Evolutionary conservation across 2,797 vertebrate species (phyloP).

Genomic region (Platalea minor): DNA sequence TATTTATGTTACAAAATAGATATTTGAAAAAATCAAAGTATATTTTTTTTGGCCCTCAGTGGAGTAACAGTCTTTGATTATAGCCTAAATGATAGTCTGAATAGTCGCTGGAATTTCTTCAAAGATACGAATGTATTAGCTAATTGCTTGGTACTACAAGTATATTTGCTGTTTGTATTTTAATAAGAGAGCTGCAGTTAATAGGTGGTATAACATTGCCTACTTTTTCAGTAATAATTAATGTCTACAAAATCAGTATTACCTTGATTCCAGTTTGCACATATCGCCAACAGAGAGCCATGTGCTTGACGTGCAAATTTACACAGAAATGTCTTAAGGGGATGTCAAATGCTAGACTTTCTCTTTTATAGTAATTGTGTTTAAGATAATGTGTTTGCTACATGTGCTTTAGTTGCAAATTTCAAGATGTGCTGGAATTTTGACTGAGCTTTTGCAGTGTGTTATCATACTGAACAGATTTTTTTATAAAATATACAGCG

Average conservation of each 20-base stretch:
- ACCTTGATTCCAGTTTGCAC: conserved; percentile 9
- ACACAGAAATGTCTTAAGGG: neutral
- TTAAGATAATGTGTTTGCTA: neutral
- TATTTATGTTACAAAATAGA: neutral
- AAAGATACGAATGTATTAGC: neutral
- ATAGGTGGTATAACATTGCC: neutral
- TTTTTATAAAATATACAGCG: neutral
- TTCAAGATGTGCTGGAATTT: neutral
- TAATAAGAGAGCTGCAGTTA: neutral
- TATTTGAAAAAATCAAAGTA: neutral
- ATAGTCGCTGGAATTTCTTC: neutral
- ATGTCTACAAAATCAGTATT: neutral
- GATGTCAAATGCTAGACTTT: neutral
- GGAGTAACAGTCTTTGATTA: neutral
- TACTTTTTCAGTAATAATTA: neutral
- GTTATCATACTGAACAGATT: neutral
- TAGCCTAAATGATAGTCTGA: neutral
- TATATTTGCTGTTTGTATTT: neutral
- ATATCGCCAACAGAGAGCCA: neutral
- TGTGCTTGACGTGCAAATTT: neutral
- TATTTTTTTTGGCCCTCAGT: neutral
- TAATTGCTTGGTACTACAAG: neutral
- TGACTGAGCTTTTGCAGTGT: neutral
- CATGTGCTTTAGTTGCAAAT: neutral
- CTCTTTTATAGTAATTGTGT: neutral